Evolutionary conservation across 2,113 vertebrate genomes (phyloP).

Genomic region (Tachysurus fulvidraco): DNA sequence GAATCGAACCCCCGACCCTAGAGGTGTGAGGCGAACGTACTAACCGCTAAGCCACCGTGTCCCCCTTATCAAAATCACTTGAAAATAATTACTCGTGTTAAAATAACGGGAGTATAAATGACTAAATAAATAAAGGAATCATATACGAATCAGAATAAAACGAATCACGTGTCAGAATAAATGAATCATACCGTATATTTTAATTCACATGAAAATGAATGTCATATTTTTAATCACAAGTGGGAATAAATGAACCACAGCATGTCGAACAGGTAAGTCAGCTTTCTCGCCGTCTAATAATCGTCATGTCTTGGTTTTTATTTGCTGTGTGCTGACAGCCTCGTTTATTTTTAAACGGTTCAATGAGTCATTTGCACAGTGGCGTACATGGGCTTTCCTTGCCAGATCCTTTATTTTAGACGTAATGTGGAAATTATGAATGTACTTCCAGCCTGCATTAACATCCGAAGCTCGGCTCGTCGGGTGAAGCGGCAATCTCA

Average conservation of each 20-base stretch:
- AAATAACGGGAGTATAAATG: background rate
- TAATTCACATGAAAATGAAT: background rate
- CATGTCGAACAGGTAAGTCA: background rate
- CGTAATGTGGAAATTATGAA: conserved; percentile 12
- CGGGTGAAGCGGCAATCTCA: conserved; percentile 40
- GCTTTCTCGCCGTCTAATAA: background rate
- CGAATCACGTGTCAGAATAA: background rate
- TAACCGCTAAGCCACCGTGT: background rate
- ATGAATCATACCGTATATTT: too few relatives aligned
- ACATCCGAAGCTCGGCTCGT: conserved; percentile 50
- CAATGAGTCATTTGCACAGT: conserved; percentile 45
- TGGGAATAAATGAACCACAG: background rate
- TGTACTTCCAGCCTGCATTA: conserved; percentile 31
- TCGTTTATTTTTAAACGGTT: conserved; percentile 45
- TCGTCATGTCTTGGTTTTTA: conserved; percentile 25
- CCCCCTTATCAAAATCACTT: background rate
- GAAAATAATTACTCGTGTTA: too few relatives aligned
- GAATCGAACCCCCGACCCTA: too few relatives aligned
- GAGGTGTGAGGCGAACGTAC: too few relatives aligned
- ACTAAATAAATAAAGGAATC: background rate
- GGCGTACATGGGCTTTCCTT: conserved; percentile 23
- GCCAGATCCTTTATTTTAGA: conserved; percentile 32
- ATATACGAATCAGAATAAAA: background rate
- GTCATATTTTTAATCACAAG: background rate
- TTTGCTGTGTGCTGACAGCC: background rate